A percentile compares a stretch with the other conserved stretches of the same genome.
Conservation (phyloP, 2,888 invertebrate genomes). For the Agrenia bidenticulata region DNA sequence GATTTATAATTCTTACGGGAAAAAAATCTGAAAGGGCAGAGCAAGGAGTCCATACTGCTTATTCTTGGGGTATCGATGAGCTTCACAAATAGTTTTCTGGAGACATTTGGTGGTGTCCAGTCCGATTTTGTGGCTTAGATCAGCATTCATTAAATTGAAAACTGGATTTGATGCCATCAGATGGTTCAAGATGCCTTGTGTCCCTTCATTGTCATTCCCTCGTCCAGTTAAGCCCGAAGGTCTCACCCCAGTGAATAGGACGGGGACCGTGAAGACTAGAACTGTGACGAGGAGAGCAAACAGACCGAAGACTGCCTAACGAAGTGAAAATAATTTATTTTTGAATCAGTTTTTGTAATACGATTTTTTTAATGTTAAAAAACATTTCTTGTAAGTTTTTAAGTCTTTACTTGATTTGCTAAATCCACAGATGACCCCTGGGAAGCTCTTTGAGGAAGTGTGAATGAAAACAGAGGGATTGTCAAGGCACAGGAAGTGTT, state of each 20-base stretch:
- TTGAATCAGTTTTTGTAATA: too few species aligned
- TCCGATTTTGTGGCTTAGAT: slow-evolving; percentile 50
- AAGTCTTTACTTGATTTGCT: slow-evolving; percentile 49
- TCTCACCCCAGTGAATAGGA: slow-evolving; percentile 50
- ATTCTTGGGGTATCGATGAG: slow-evolving; percentile 47
- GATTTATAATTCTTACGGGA: slow-evolving; percentile 52
- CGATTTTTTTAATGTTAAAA: slow-evolving; percentile 3
- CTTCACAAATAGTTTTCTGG: slow-evolving; percentile 52
- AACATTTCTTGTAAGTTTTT: neutral
- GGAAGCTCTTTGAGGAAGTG: slow-evolving; percentile 47
- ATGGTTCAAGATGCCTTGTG: slow-evolving; percentile 39
- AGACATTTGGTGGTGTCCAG: slow-evolving; percentile 50
- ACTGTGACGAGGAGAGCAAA: slow-evolving; percentile 48
- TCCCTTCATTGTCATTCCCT: slow-evolving; percentile 18
- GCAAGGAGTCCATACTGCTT: slow-evolving; percentile 46
- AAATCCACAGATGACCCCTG: slow-evolving; percentile 49
- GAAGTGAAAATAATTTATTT: too few species aligned
- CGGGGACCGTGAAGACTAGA: slow-evolving; percentile 51
- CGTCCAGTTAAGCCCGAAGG: slow-evolving; percentile 43
- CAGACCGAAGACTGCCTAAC: slow-evolving; percentile 51
- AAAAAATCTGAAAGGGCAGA: slow-evolving; percentile 51
- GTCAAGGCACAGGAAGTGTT: slow-evolving; percentile 51
- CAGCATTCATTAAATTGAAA: slow-evolving; percentile 51
- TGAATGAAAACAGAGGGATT: slow-evolving; percentile 49
- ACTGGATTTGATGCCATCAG: slow-evolving; percentile 40